Evolutionary conservation across 53 echinoderm and acorn worm genomes (phyloP), one percentile per base, ranked within the genome.

Genomic region (Henricia sp.): DNA sequence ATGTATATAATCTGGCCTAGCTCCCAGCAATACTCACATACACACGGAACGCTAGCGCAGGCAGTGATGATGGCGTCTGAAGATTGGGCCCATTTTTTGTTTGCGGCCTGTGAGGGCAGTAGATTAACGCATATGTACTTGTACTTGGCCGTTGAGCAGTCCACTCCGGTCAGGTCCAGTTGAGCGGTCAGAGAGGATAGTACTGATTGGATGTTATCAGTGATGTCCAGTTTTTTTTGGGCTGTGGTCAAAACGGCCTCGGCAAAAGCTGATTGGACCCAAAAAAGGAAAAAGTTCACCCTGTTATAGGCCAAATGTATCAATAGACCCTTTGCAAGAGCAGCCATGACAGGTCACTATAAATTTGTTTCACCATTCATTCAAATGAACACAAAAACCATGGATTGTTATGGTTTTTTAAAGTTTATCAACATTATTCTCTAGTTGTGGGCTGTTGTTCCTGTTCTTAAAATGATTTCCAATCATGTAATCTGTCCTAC

Each of bases 21-120:
- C n/a, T n/a, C n/a, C n/a, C n/a, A n/a, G n/a, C 6, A 43, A 8
- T 27, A 85, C 85, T 85, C 52, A 85, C 85, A 16, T n/a, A 85
- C 72, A 29, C 85, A 85, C 17, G 71, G 46, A 4, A 85, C 27
- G 4, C 71, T 72, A 24, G 69, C 51, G 17, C 85, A 85, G 32
- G 59, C 56, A 6, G 72, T 85, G 4, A 43, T 72, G 58, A 33
- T 32, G 20, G 85, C 85, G 16, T 71, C 57, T 25, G 41, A 48
- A 9, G 85, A 72, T 38, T 85, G 85, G 23, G 69, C 51, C 85
- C 85, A 85, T 33, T 71, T 43, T 32, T 33, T 34, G 8, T 48
- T 42, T 20, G 85, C 85, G 27, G 85, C 85, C 33, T 9, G 3
- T 10, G 85, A 71, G 43, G 85, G 85, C 42, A 71, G 58, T 43